Percentiles rank a stretch among this genome's conserved stretches.
Evolutionary conservation across 2,113 vertebrate species (phyloP).

Genomic region (Petrocephalus zakoni): DNA sequence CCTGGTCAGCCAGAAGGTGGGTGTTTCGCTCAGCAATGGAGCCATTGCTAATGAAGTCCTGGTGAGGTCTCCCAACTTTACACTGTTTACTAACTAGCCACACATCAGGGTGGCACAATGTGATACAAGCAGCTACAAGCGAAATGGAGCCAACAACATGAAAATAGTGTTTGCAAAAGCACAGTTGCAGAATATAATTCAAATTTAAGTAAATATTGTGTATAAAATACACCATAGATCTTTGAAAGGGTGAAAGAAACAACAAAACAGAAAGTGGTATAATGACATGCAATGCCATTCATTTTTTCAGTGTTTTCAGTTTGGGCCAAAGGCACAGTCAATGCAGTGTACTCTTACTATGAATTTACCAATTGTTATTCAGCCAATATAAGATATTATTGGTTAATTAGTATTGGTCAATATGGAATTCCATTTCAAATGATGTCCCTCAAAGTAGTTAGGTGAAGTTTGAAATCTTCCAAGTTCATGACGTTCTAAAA

Average conservation of each 20-base stretch:
- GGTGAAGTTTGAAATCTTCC: background rate
- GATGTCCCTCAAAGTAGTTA: background rate
- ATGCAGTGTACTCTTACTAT: background rate
- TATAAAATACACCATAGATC: background rate
- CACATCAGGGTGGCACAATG: background rate
- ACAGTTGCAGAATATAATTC: background rate
- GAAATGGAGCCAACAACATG: background rate
- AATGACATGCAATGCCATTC: background rate
- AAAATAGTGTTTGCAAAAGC: slow-evolving; percentile 7
- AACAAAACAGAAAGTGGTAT: slow-evolving; percentile 1
- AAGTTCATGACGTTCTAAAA: background rate
- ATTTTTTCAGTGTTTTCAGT: slow-evolving; percentile 28
- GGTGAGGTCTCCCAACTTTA: background rate
- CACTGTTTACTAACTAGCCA: background rate
- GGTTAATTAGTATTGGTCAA: background rate
- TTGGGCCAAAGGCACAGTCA: background rate
- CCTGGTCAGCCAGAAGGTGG: background rate
- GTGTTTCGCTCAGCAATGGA: background rate
- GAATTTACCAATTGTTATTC: background rate
- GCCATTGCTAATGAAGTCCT: background rate
- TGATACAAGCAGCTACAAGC: background rate
- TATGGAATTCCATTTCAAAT: background rate
- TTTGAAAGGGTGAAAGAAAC: background rate
- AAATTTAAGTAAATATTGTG: background rate
- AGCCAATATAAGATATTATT: background rate